These are phyloP conservation scores for Oryzias sinensis DNA, from an alignment of 2,797 vertebrate species.

Conservation along the genomic window DNA sequence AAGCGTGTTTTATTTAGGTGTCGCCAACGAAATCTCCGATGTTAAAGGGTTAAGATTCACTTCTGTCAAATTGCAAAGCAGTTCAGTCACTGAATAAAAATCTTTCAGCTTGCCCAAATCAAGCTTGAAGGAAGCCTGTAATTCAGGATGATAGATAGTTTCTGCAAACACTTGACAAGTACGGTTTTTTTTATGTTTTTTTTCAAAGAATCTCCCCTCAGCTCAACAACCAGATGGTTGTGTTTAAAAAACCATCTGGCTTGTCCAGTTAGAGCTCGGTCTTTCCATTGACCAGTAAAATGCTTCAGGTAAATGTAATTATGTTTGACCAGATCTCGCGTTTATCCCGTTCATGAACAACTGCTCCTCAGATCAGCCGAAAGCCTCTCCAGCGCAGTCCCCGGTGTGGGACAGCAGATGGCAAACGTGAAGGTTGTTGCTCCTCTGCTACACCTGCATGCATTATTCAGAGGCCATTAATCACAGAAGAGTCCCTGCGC, in stretches of 20 bases:
- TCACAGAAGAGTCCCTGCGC: constrained; percentile 57
- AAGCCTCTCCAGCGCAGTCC: constrained; percentile 29
- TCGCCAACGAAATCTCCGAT: too few relatives aligned
- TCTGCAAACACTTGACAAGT: neutral
- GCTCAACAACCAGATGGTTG: neutral
- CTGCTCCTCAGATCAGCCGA: constrained; percentile 18
- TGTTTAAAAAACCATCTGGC: neutral
- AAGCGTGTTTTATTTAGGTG: too few relatives aligned
- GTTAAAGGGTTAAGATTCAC: too few relatives aligned
- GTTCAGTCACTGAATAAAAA: too few relatives aligned
- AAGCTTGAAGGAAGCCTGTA: neutral
- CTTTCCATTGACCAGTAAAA: neutral
- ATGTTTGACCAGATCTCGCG: constrained; percentile 1
- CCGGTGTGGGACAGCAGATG: constrained; percentile 55
- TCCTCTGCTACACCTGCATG: constrained; percentile 52
- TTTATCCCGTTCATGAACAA: constrained; percentile 17
- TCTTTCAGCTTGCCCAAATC: too few relatives aligned
- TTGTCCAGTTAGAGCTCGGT: neutral
- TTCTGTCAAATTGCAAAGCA: too few relatives aligned
- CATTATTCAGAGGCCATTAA: constrained; percentile 71
- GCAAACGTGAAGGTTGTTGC: constrained; percentile 64
- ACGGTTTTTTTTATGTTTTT: neutral
- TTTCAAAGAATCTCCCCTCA: neutral
- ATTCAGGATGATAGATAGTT: neutral
- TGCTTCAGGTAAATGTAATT: neutral